Evolutionary conservation across 2,797 vertebrate species (phyloP).

Genomic region (Enteromius afrohamiltoni): DNA sequence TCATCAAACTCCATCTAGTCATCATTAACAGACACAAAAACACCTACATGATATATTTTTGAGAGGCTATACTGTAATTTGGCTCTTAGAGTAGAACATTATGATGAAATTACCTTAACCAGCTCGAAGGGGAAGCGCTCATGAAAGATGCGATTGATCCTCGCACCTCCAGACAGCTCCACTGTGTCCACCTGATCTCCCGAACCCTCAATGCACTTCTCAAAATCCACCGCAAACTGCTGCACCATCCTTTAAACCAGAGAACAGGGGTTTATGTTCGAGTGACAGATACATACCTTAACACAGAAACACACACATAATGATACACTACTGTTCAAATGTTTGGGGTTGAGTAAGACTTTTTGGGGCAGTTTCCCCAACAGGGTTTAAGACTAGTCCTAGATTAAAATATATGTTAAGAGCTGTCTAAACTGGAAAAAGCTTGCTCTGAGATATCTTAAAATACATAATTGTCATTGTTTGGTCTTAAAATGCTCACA

Average conservation of each 20-base stretch:
- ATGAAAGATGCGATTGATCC: slow-evolving; percentile 94
- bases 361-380: no score
- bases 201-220: slow-evolving; percentile 95
- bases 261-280: not conserved
- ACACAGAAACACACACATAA: slow-evolving; percentile 3
- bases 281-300: not conserved
- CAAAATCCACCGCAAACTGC: slow-evolving; percentile 96
- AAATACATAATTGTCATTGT: no score
- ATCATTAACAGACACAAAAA: slow-evolving; percentile 19
- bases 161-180: slow-evolving; percentile 92
- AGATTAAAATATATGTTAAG: no score
- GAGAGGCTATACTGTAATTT: not conserved
- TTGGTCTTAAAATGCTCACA: no score
- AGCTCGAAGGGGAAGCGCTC: slow-evolving; percentile 95
- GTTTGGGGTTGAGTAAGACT: no score
- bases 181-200: slow-evolving; percentile 96
- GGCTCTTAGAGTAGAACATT: not conserved
- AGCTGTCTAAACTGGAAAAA: no score
- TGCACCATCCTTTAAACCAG: slow-evolving; percentile 88
- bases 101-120: slow-evolving; percentile 84
- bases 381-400: no score
- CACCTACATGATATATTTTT: not conserved
- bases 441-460: no score
- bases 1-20: slow-evolving; percentile 94
- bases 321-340: not conserved